These are phyloP conservation scores for Apis florea DNA, from an alignment of 1,140 invertebrate species.

Conservation along the genomic window DNA sequence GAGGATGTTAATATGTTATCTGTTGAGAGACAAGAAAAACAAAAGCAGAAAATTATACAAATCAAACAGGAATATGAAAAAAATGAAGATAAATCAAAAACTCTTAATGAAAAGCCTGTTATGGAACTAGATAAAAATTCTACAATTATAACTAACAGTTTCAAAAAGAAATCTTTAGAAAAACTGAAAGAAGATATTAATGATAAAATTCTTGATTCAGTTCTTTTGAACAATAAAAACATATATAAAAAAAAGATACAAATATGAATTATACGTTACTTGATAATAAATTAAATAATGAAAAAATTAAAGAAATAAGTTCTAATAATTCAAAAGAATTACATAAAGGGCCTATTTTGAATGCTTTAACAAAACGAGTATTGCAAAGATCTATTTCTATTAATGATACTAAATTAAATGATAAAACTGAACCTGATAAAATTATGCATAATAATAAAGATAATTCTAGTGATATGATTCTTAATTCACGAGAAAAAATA, in stretches of 20 bases:
- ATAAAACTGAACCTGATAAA: slow-evolving; percentile 20
- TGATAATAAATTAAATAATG: background rate
- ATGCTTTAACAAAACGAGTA: slow-evolving; percentile 70
- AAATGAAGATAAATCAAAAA: slow-evolving; percentile 8
- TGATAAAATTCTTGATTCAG: background rate
- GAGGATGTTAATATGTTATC: slow-evolving; percentile 62
- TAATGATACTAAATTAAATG: slow-evolving; percentile 30
- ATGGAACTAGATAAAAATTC: background rate
- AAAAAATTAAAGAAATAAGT: slow-evolving; percentile 24
- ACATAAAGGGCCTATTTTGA: slow-evolving; percentile 70
- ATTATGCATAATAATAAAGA: slow-evolving; percentile 24
- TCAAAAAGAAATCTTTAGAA: slow-evolving; percentile 18
- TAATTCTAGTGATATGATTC: slow-evolving; percentile 5
- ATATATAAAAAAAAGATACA: slow-evolving; percentile 34
- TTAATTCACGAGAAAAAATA: slow-evolving; percentile 32
- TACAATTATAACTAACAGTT: background rate
- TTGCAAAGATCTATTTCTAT: slow-evolving; percentile 41
- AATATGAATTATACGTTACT: slow-evolving; percentile 12
- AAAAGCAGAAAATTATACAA: slow-evolving; percentile 65
- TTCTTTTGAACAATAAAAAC: slow-evolving; percentile 17
- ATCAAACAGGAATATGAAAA: slow-evolving; percentile 13
- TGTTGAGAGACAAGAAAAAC: slow-evolving; percentile 75
- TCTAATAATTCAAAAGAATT: slow-evolving; percentile 34
- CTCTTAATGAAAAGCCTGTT: slow-evolving; percentile 9
- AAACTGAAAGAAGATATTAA: background rate